Evolutionary conservation across 2,113 vertebrate species (phyloP).

Genomic region (Calyptomena viridis): DNA sequence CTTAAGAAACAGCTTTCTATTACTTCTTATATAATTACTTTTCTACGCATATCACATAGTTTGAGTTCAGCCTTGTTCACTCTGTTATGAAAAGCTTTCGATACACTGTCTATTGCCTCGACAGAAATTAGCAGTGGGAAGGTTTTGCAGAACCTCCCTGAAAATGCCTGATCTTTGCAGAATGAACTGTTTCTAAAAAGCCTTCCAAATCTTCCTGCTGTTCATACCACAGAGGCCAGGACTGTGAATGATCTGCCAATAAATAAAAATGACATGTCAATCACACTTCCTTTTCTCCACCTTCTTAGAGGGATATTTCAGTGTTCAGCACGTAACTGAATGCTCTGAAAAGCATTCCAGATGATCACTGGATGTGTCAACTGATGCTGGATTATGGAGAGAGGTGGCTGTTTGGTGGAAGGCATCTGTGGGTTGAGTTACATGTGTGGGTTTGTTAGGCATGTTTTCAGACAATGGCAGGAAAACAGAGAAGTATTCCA

Average conservation of each 20-base stretch:
- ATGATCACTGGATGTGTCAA: background rate
- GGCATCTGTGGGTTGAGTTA: background rate
- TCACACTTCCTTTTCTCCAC: background rate
- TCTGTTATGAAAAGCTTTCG: background rate
- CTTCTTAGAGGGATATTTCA: background rate
- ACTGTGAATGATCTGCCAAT: background rate
- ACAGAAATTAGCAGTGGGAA: background rate
- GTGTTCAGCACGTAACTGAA: accelerated
- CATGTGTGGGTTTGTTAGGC: background rate
- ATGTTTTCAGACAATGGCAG: background rate
- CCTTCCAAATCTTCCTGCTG: background rate
- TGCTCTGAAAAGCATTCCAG: background rate
- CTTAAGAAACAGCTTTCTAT: constrained; percentile 7
- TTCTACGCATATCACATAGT: background rate
- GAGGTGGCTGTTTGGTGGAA: background rate
- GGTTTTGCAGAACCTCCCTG: background rate
- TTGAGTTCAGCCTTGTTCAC: background rate
- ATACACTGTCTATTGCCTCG: background rate
- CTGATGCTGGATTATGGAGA: background rate
- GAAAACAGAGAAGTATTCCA: background rate
- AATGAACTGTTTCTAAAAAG: background rate
- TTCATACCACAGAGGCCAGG: background rate
- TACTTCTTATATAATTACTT: background rate
- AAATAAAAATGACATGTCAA: background rate
- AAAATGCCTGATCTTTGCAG: background rate